Evolutionary conservation across 2,888 invertebrate genomes (phyloP), one percentile per base, ranked within the genome.

Genomic region (Hypolimnas misippus): DNA sequence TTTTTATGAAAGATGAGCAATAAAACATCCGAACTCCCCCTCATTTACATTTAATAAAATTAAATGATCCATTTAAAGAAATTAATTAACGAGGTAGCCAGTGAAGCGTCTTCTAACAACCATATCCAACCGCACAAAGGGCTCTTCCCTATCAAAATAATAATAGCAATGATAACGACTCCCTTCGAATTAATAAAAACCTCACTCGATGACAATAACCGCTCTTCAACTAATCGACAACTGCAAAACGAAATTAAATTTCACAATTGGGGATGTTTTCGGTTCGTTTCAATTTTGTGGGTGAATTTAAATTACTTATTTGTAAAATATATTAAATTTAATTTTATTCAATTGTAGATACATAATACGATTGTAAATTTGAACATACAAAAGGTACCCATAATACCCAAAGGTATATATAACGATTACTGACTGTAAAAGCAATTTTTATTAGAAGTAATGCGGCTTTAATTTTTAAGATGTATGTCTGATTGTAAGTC

Each of bases 11-110:
- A 77, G 76, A 78, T 72, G 74, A 74, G 73, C 74, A 81, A 81
- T 74, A 77, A 77, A 78, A 73, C 79, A 78, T 76, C 79, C 71
- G 71, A 77, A 82, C 84, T 84, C 85, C 89, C 88, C 86, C 85
- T 87, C 81, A 90, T 91, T 92, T 91, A 86, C 86, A 92, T 90
- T 90, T 88, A 88, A 90, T 92, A 81, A 91, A 91, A 92, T 91
- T 92, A 91, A 91, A 92, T 92, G 91, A 92, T 89, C 83, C 92
- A 89, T 91, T 91, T 89, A 88, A 75, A 86, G 84, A 90, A 88
- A 91, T 89, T 92, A 92, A 92, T 91, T 92, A 92, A 91, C 80
- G 84, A 88, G 83, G 81, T 83, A 85, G 75, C 81, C 92, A 88
- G 84, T 89, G 90, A 83, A 86, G 84, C 92, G 90, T 79, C 78